Evolutionary conservation across 2,888 invertebrate genomes (phyloP), one percentile per base, ranked within the genome.

Genomic region (Argyra leucocephala): DNA sequence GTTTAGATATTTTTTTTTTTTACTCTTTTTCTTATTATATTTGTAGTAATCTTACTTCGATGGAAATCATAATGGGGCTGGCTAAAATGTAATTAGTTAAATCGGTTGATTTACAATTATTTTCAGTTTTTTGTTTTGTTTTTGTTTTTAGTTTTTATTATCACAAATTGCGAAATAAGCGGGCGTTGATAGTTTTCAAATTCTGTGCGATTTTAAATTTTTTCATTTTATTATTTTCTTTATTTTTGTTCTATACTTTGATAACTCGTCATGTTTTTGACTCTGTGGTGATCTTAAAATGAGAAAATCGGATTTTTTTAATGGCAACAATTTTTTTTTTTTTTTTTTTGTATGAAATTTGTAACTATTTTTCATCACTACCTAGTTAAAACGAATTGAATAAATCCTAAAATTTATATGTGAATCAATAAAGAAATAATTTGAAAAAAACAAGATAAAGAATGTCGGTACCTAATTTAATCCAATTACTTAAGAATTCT

Each of bases 11-110:
- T 31, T 31, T 7, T 31, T 18, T 48, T 48, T 48, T 48, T 48
- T 18, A 26, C 1, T 31, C 2, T 31, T 6, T 48, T 48, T 48
- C 6, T 12, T 48, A 18, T 18, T 31, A 7, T 31, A 18, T 15
- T 2, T 48, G 18, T 3, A 48, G 18, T 31, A 31, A 3, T 48
- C 48, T 48, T 48, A 48, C n/a, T 48, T 48, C 7, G 7, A 26
- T 48, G 15, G 12, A 48, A 48, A 48, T 48, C 18, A 48, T 48
- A 48, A 48, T 48, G 48, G 48, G n/a, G 48, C 2, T 48, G 48
- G 48, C 48, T 48, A 48, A 48, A 48, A 48, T 48, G 48, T 48
- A 48, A 48, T 48, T 48, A 48, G 48, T 48, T 48, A 48, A 48
- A 48, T 48, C 48, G 48, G 18, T 48, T 48, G 48, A 48, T 48